phyloP scores from a whole-genome alignment of 2,113 vertebrate genomes.

The Strix aluco region DNA sequence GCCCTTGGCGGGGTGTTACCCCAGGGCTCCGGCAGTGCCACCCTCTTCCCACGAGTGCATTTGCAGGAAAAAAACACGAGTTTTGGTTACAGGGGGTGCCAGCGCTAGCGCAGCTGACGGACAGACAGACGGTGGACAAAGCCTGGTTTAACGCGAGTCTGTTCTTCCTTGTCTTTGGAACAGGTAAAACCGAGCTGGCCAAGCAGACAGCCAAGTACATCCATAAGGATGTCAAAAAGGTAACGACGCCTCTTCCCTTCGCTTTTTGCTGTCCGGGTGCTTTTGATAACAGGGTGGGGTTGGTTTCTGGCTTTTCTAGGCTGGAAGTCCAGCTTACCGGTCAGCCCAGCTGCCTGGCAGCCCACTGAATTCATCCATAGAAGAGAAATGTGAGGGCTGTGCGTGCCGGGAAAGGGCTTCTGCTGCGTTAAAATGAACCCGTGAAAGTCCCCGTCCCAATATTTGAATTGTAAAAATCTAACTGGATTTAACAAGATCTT shows the following conservation, averaged over 20 bases:
- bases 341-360: neutral
- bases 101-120: neutral
- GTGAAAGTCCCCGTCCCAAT: neutral
- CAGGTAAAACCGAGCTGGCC: constrained; percentile 96
- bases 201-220: constrained; percentile 96
- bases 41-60: neutral
- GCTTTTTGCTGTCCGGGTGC: accelerated
- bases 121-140: neutral
- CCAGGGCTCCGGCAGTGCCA: too few relatives aligned
- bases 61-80: accelerated
- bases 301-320: too few relatives aligned
- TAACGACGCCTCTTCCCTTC: constrained; percentile 7
- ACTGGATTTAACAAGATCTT: neutral
- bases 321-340: neutral
- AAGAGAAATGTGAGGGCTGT: neutral
- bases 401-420: too few relatives aligned
- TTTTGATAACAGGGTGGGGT: accelerated
- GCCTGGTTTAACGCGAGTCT: neutral
- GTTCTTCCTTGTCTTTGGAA: neutral
- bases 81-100: neutral
- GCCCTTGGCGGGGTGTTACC: neutral
- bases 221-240: constrained; percentile 96
- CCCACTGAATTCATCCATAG: accelerated
- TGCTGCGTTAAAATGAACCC: too few relatives aligned
- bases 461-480: neutral